Conservation (phyloP, 2,113 vertebrate species). For the Anguilla japonica region DNA sequence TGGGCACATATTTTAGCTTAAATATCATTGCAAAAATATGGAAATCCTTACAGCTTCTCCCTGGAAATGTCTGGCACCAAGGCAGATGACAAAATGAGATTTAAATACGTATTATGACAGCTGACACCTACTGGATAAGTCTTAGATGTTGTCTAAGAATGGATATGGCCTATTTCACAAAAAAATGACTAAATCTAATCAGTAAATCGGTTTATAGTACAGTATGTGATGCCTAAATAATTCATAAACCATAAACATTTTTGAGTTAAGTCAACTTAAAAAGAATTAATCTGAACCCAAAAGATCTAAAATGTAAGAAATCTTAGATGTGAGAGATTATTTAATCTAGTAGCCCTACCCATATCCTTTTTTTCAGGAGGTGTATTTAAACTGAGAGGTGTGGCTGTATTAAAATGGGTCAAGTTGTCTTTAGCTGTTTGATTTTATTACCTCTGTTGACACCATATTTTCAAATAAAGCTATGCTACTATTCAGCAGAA, state of each 20-base stretch:
- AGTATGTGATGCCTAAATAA: constrained; percentile 1
- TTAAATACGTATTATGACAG: background rate
- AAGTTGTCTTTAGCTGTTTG: background rate
- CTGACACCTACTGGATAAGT: background rate
- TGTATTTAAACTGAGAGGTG: background rate
- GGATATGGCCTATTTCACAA: background rate
- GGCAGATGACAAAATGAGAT: background rate
- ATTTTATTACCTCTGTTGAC: background rate
- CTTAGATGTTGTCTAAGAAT: background rate
- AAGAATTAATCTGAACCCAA: no score
- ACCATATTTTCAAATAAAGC: background rate
- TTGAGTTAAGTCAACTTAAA: background rate
- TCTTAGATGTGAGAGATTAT: no score
- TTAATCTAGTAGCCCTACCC: background rate
- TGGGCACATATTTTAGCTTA: background rate
- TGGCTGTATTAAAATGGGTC: background rate
- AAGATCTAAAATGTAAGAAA: no score
- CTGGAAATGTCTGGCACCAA: background rate
- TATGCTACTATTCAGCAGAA: background rate
- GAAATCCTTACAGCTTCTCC: background rate
- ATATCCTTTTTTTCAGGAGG: background rate
- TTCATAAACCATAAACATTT: background rate
- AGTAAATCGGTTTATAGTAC: background rate
- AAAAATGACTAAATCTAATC: background rate
- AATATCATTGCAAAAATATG: background rate